Evolutionary conservation across 2,797 vertebrate species (phyloP).

Genomic region (Enteromius argenteus): DNA sequence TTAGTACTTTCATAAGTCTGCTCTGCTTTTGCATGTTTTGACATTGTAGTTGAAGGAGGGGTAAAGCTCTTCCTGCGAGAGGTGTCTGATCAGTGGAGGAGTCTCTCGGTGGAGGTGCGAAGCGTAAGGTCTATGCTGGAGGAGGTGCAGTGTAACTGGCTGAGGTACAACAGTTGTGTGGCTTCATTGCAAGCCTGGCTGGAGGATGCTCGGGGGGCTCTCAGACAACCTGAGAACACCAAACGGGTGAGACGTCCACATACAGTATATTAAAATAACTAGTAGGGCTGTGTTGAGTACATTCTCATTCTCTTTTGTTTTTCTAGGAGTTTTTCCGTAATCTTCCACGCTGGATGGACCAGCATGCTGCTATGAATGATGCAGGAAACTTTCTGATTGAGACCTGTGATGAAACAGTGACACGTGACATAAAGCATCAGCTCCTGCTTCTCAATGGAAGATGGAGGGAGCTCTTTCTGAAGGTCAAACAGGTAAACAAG

Average conservation of each 20-base stretch:
- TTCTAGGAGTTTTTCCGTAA: constrained; percentile 93
- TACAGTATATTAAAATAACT: neutral
- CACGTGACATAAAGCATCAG: constrained; percentile 96
- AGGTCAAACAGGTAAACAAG: constrained; percentile 87
- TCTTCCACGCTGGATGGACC: constrained; percentile 94
- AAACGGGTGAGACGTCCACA: constrained; percentile 85
- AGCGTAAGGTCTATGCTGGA: constrained; percentile 98
- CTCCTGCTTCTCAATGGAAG: constrained; percentile 93
- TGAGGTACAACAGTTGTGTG: constrained; percentile 90
- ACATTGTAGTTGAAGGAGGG: constrained; percentile 86
- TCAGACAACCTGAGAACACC: constrained; percentile 89
- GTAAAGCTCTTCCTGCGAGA: constrained; percentile 92
- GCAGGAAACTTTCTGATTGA: constrained; percentile 98
- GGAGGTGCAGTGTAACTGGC: constrained; percentile 95
- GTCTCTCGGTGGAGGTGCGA: constrained; percentile 92
- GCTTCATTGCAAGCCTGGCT: constrained; percentile 93
- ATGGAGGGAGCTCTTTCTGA: constrained; percentile 96
- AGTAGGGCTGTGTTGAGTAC: neutral
- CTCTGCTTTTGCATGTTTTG: constrained; percentile 27
- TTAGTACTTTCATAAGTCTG: neutral
- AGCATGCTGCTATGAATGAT: constrained; percentile 96
- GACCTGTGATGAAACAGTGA: constrained; percentile 93
- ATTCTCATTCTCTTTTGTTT: constrained; percentile 66
- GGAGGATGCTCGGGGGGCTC: constrained; percentile 93
- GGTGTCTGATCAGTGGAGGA: constrained; percentile 91